Evolutionary conservation across 2,888 invertebrate species (phyloP), one percentile per base, ranked within the genome.

Genomic region (Maniola hyperantus): DNA sequence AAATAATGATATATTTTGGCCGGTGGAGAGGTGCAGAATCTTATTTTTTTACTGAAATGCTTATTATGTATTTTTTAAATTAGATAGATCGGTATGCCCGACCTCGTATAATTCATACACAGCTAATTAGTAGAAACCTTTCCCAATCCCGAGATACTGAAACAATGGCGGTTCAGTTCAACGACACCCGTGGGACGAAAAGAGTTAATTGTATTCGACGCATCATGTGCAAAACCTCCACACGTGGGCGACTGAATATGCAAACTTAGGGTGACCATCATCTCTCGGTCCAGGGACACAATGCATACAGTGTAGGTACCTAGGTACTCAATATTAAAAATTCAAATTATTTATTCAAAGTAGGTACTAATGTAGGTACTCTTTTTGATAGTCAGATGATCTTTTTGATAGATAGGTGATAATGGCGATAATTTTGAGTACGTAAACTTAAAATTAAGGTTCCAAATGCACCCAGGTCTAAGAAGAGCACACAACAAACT

Each of bases 121-220:
- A 57, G 13, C 42, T 13, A 57, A 20, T 42, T 42, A 57, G 42
- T 61, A 59, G 67, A 65, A 71, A 66, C 60, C 67, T 67, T 65
- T 61, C 67, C 53, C 65, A 71, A 67, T 68, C 65, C 61, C 54
- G 64, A 65, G 50, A 63, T 39, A 58, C 62, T 67, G 58, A 67
- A 66, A 80, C 80, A 79, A 81, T 79, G 74, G 77, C 68, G 64
- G 33, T 64, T 67, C 73, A 79, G 86, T 85, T 88, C 87, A 81
- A 77, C 74, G 87, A 76, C 77, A 84, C 79, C 76, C 79, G 88
- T 88, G 87, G 88, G 87, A 81, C 75, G 85, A 78, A 78, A 79
- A 75, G 74, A 76, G 72, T 71, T 84, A 83, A 85, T 85, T 84
- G 77, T 81, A 80, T 79, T 76, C 81, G 79, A 66, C 73, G 72